Conservation (phyloP, 2,888 invertebrate genomes). For the Apotomis turbidana region DNA sequence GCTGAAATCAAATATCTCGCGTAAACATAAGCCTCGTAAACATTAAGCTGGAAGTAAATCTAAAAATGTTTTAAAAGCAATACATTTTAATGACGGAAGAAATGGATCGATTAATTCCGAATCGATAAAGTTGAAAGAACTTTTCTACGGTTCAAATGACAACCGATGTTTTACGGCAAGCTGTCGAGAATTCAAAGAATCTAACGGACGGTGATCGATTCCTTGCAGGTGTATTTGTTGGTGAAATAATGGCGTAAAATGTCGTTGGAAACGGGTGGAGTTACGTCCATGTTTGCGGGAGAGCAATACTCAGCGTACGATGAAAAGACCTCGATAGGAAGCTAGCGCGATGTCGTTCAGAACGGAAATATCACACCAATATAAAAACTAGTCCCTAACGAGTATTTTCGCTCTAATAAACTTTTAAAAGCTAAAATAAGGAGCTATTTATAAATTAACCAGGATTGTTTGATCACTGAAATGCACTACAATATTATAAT, state of each 20-base stretch:
- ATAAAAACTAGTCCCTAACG: slow-evolving; percentile 4
- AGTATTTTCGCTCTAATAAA: not conserved
- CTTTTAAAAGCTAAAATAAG: slow-evolving; percentile 1
- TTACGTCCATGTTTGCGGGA: slow-evolving; percentile 7
- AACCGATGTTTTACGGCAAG: slow-evolving; percentile 41
- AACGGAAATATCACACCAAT: slow-evolving; percentile 29
- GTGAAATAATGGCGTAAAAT: slow-evolving; percentile 2
- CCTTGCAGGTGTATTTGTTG: slow-evolving; percentile 36
- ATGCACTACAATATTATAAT: not conserved
- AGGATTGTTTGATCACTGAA: slow-evolving; percentile 14
- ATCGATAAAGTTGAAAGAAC: slow-evolving; percentile 40
- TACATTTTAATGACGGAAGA: slow-evolving; percentile 24
- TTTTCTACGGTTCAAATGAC: slow-evolving; percentile 42
- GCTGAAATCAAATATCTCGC: slow-evolving; percentile 53
- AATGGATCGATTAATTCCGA: slow-evolving; percentile 38
- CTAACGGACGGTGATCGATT: slow-evolving; percentile 45
- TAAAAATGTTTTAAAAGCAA: slow-evolving; percentile 36
- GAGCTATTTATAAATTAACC: not conserved
- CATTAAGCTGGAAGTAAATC: slow-evolving; percentile 40
- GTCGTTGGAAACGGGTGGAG: not conserved
- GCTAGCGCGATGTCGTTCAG: slow-evolving; percentile 7
- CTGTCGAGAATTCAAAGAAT: slow-evolving; percentile 42
- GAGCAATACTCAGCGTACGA: slow-evolving; percentile 17
- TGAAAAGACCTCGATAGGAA: slow-evolving; percentile 26
- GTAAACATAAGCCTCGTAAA: slow-evolving; percentile 46